Evolutionary conservation across 2,113 vertebrate species (phyloP), one percentile per base, ranked within the genome.

Genomic region (Mormyrus lacerda): DNA sequence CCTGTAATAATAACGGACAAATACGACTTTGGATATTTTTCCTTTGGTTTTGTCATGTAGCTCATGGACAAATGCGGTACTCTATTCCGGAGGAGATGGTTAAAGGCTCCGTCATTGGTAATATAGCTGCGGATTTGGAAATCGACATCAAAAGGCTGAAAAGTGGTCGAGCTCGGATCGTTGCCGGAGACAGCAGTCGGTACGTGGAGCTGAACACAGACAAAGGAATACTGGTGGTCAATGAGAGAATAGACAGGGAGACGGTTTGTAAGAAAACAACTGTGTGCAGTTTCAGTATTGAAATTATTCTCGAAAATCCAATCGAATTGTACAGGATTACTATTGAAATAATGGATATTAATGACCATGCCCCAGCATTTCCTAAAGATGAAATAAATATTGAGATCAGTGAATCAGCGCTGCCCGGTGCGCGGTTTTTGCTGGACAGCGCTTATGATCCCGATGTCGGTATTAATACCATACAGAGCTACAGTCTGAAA

Each of bases 51-150:
- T 53, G n/a, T 27, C 13, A 83, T 61, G 3, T 50, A 39, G 55
- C 58, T 50, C 42, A 13, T 0, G 89, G 85, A 15, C 88, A 91
- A 42, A 48, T 91, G 24, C 87, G 84, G 21, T 91, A 90, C 53
- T 90, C 90, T 35, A 24, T 91, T 82, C 89, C 87, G 27, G 89
- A 91, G 85, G 90, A 91, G 88, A 79, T 86, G 87, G 51, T n/a
- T 0, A 58, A n/a, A 27, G 90, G 21, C 7, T 65, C 61, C 9
- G 0, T 65, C 2, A 65, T 65, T 0, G n/a, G 61, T 0, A 27
- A 27, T 27, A 0, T 65, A 2, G 61, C 61, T 65, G 1, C n/a
- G 24, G 61, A 65, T 65, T 27, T 65, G 58, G 58, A 0, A 0
- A 65, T 65, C 1, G 58, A 65, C n/a, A 1, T 10, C 0, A 65